phyloP scores from a whole-genome alignment of 2,113 vertebrate species.

The Pelmatolapia mariae region DNA sequence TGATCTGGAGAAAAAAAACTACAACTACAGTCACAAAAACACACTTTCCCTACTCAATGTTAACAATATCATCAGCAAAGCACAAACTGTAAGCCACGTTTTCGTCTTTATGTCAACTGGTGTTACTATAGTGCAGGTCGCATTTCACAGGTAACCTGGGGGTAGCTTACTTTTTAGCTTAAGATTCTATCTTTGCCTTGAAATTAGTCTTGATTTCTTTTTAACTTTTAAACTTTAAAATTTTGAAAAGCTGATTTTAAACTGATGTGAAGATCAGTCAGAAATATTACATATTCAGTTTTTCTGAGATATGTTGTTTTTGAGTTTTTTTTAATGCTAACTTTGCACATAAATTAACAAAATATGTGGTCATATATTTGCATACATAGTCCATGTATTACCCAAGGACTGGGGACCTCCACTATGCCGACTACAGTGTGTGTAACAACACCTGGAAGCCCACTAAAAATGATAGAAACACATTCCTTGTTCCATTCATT shows the following conservation, averaged over 20 bases:
- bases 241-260: rapidly evolving
- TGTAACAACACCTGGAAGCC: constrained; percentile 3
- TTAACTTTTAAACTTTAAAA: not conserved
- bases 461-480: not conserved
- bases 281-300: not conserved
- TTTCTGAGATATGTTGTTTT: not conserved
- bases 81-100: not conserved
- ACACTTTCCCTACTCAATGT: not conserved
- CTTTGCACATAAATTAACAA: not conserved
- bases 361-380: not conserved
- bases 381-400: not conserved
- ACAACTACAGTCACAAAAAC: not conserved
- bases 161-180: not conserved
- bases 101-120: rapidly evolving
- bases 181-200: not conserved
- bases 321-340: not conserved
- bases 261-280: not conserved
- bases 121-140: not conserved
- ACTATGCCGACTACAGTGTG: not conserved
- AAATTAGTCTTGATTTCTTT: not conserved
- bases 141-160: not conserved
- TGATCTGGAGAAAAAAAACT: not conserved
- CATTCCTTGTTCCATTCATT: not conserved
- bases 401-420: not conserved
- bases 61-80: not conserved